Evolutionary conservation across 2,113 vertebrate genomes (phyloP), one percentile per base, ranked within the genome.

Genomic region (Lasiurus cinereus): DNA sequence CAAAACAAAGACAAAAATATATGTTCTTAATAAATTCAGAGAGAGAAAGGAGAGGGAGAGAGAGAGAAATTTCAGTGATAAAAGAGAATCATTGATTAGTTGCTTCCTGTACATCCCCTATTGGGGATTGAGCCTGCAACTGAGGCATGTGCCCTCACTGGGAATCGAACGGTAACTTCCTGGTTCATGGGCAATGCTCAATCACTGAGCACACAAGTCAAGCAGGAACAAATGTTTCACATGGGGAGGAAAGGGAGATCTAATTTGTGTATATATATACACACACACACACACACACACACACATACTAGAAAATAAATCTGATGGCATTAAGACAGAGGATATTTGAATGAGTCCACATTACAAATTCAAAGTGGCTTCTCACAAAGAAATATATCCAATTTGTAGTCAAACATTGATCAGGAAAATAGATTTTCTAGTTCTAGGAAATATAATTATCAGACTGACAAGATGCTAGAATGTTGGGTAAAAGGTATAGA

Each of bases 271-370:
- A 64, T 78, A 39, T 39, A 39, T 39, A 39, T 39, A 39, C 39
- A 39, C 39, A 39, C 39, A 39, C 39, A 39, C 39, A 39, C 39
- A 39, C 39, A 39, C 39, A 39, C 39, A 39, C 39, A 39, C 5
- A 39, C 39, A 7, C 33, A 83, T 90, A 73, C 22, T 54, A 46
- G 29, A 90, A 97, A 62, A 52, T 83, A n/a, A 93, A 62, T 59
- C 10, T 86, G 8, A 27, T 54, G 13, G 36, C 59, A 83, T 83
- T 73, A 74, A 83, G 48, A 86, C 19, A 48, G n/a, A 73, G 13
- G 7, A 6, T 54, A 39, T 92, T 94, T 83, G 48, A 80, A 9
- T 69, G 56, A 54, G 6, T 67, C 13, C 59, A 86, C 85, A 95
- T 90, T 89, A 50, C 2, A 82, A 77, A 78, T 78, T 76, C 73